Conservation (phyloP, 64 coral and sea anemone genomes). For the Stichodactyla mertensii region DNA sequence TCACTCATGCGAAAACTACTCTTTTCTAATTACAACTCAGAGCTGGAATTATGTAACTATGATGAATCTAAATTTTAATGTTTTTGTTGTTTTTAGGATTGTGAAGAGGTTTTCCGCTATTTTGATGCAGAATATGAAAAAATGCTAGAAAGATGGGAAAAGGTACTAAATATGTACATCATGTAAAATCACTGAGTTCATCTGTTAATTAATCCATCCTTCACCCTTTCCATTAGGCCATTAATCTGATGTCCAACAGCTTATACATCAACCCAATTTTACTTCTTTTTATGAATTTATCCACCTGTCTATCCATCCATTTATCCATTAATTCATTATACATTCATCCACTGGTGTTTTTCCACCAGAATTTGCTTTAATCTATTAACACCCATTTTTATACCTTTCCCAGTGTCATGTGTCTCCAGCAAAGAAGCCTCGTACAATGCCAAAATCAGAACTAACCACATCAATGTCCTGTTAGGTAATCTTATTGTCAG, state of each 20-base stretch:
- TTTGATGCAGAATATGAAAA: slow-evolving; percentile 92
- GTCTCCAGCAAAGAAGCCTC: slow-evolving; percentile 57
- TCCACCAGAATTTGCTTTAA: neutral
- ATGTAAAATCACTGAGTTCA: too few species aligned
- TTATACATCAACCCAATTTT: too few species aligned
- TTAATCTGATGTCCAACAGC: neutral
- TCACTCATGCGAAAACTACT: neutral
- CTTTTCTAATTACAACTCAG: too few species aligned
- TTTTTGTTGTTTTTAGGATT: slow-evolving; percentile 55
- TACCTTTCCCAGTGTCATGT: slow-evolving; percentile 52
- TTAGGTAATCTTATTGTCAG: neutral
- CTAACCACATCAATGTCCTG: neutral
- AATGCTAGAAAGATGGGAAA: slow-evolving; percentile 93
- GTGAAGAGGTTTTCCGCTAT: slow-evolving; percentile 91
- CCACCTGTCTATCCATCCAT: neutral
- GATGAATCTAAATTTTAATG: too few species aligned
- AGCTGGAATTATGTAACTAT: too few species aligned
- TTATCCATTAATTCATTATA: neutral
- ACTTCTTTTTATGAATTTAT: neutral
- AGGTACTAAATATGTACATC: slow-evolving; percentile 42
- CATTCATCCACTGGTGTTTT: too few species aligned
- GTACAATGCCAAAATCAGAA: slow-evolving; percentile 28
- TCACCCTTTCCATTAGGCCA: neutral
- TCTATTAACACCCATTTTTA: neutral
- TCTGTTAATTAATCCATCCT: too few species aligned